These are phyloP conservation scores for Acipenser transmontanus DNA, from an alignment of 2,797 vertebrate genomes.

Conservation along the genomic window DNA sequence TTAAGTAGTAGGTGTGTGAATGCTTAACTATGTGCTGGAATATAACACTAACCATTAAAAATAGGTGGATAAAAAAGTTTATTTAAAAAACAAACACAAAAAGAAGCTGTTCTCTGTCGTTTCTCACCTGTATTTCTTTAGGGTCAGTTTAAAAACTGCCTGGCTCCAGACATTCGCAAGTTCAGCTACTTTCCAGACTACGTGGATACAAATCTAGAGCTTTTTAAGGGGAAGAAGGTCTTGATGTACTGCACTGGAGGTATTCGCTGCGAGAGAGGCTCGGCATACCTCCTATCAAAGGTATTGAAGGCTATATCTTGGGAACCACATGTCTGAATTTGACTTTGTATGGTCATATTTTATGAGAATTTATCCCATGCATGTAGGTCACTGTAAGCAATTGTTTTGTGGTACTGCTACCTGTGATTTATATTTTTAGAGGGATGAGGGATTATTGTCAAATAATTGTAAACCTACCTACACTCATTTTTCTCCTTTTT, in stretches of 20 bases:
- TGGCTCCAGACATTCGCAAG: constrained; percentile 93
- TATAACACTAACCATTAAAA: too few relatives aligned
- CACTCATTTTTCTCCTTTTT: too few relatives aligned
- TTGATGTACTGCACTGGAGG: constrained; percentile 98
- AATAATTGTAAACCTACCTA: too few relatives aligned
- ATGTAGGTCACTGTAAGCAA: not conserved
- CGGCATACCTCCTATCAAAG: constrained; percentile 88
- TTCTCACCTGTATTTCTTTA: constrained; percentile 34
- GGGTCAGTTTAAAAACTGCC: constrained; percentile 82
- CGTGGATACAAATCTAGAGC: constrained; percentile 81
- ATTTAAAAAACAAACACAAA: too few relatives aligned
- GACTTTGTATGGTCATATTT: too few relatives aligned
- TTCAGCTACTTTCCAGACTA: constrained; percentile 98
- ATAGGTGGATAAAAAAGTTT: too few relatives aligned
- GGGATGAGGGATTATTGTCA: too few relatives aligned
- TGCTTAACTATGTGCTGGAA: too few relatives aligned
- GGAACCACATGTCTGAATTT: not conserved
- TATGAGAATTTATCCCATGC: too few relatives aligned
- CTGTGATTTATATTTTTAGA: too few relatives aligned
- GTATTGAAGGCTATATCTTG: constrained; percentile 38
- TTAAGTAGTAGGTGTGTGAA: too few relatives aligned
- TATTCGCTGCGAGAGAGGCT: constrained; percentile 89
- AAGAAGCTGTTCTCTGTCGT: not conserved
- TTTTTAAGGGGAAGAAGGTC: constrained; percentile 85
- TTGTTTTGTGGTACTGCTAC: too few relatives aligned